These are phyloP conservation scores for Folsomia candida DNA, from an alignment of 2,888 invertebrate species.

Conservation along the genomic window DNA sequence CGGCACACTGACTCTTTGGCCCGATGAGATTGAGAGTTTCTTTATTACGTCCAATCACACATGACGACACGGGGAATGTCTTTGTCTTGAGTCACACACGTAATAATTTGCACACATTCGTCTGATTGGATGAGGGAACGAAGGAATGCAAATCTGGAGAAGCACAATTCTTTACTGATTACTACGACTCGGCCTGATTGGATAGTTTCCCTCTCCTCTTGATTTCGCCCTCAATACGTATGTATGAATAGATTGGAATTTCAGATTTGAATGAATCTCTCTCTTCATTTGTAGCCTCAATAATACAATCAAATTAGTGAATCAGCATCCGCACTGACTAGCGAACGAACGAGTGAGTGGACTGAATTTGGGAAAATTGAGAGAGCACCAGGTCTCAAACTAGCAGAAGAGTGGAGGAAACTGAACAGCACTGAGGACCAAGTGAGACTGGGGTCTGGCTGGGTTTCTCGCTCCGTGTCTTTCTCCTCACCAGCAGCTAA, in stretches of 20 bases:
- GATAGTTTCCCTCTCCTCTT: background rate
- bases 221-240: background rate
- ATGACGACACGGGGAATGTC: too few species aligned
- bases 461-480: background rate
- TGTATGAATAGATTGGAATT: background rate
- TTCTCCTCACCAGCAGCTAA: too few species aligned
- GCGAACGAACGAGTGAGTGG: background rate
- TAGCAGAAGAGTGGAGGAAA: background rate
- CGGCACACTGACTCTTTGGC: too few species aligned
- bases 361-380: background rate
- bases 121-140: background rate
- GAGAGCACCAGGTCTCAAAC: background rate
- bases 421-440: background rate
- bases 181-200: background rate
- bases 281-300: background rate
- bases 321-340: background rate
- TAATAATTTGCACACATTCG: background rate
- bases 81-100: background rate
- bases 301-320: background rate
- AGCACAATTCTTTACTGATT: background rate
- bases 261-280: background rate
- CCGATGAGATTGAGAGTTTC: background rate
- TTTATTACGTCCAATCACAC: background rate
- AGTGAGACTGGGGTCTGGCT: background rate
- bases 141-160: background rate